Percentiles rank a stretch among this genome's conserved stretches.
phyloP scores from a whole-genome alignment of 2,113 vertebrate genomes.

The Melanocharis versteri region DNA sequence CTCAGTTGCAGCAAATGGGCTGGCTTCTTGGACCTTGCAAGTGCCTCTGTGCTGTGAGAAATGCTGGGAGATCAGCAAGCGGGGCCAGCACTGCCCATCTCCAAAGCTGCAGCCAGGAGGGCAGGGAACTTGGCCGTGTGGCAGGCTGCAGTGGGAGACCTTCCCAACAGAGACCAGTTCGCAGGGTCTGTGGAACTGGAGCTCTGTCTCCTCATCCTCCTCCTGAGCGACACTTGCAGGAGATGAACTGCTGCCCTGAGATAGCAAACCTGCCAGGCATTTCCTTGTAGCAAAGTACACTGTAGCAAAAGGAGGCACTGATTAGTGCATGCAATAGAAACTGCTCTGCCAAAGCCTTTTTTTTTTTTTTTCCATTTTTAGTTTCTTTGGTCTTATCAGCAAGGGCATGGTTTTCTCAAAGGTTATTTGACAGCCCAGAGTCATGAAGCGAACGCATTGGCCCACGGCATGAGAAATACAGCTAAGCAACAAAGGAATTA shows the following conservation, averaged over 20 bases:
- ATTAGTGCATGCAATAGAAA: background rate
- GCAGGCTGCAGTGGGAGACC: accelerated
- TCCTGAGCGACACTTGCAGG: background rate
- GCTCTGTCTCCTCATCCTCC: background rate
- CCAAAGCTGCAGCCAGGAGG: background rate
- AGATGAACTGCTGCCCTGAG: background rate
- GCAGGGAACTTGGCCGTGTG: accelerated
- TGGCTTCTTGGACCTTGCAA: background rate
- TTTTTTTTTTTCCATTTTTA: background rate
- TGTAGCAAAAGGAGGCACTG: background rate
- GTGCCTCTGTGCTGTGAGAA: background rate
- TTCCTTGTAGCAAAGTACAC: constrained; percentile 5
- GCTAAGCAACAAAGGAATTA: background rate
- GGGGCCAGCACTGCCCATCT: background rate
- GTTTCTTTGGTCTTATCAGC: constrained; percentile 7
- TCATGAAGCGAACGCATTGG: background rate
- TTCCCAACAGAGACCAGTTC: background rate
- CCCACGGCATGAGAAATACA: background rate
- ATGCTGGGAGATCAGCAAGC: background rate
- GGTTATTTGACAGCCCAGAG: background rate
- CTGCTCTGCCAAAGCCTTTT: background rate
- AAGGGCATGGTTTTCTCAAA: constrained; percentile 12
- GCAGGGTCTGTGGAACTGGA: accelerated
- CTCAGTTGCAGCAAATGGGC: background rate
- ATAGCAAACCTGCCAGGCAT: background rate